Evolutionary conservation across 2,797 vertebrate species (phyloP), one percentile per base, ranked within the genome.

Genomic region (Oophaga sylvatica): DNA sequence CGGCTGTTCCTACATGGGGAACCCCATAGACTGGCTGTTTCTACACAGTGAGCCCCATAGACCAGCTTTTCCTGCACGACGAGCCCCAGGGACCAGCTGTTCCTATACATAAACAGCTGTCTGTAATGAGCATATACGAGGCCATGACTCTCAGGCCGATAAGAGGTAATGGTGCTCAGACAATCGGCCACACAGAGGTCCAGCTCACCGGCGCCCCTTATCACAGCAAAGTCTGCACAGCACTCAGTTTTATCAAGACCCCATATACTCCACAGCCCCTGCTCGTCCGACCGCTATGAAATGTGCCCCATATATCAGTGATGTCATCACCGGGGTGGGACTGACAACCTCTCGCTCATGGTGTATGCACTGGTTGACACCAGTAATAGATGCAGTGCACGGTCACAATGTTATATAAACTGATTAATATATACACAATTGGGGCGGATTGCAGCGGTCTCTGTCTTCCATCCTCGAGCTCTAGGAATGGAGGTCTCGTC

Each of bases 171-270:
- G 8, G 1, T 41, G 11, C 5, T 20, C 5, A 86, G 1, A 41
- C 31, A 5, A 19, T 89, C 22, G 1, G 22, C 76, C 12, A 29
- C 48, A 8, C 3, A 88, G 41, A 45, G 70, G 35, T 20, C 19
- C 19, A 45, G 17, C 70, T 45, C 45, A 2, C 85, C 17, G 17
- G 5, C 45, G 56, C 53, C 19, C n/a, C 17, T 35, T 57, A 4
- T 45, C 65, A 77, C 35, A 4, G 62, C 19, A 65, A 67, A 35
- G 26, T 88, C 79, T 71, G 17, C 31, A 5, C 1, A 80, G 26
- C 19, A 63, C 20, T 90, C 82, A 41, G 13, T 13, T 6, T 29
- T 63, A 81, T 87, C 80, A 85, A 80, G 71, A 90, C 78, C 53
- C 59, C 26, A 86, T 77, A 41, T 76, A 91, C 79, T 85, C 63